These are phyloP conservation scores for Geophilus truncorum DNA, from an alignment of 2,888 invertebrate species.

Conservation along the genomic window DNA sequence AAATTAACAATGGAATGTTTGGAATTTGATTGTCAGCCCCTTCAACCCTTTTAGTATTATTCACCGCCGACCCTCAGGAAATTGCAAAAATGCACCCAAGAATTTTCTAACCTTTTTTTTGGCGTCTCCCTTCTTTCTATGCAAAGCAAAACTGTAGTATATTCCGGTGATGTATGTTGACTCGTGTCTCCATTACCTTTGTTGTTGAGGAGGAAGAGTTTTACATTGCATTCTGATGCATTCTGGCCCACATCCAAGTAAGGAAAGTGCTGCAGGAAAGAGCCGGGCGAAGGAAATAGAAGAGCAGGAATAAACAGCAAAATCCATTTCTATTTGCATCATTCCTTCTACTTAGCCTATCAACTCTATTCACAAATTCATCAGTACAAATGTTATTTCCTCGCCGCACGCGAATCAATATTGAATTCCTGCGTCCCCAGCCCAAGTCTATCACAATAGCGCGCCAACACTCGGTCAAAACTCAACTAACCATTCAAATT, in stretches of 20 bases:
- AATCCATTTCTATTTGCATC: constrained; percentile 27
- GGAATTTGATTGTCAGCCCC: not conserved
- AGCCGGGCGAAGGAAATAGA: not conserved
- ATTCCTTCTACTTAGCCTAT: constrained; percentile 18
- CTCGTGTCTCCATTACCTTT: constrained; percentile 19
- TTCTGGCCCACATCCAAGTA: constrained; percentile 18
- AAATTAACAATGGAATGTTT: not conserved
- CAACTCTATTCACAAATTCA: constrained; percentile 24
- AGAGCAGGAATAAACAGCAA: constrained; percentile 12
- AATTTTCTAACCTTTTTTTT: not conserved
- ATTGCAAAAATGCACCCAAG: not conserved
- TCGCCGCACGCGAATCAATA: not conserved
- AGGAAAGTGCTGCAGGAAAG: not conserved
- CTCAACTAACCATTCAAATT: constrained; percentile 2
- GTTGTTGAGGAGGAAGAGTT: not conserved
- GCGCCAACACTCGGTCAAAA: not conserved
- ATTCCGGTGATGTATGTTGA: not conserved
- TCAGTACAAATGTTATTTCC: not conserved
- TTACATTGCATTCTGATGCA: constrained; percentile 21
- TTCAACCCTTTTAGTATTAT: not conserved
- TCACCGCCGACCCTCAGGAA: not conserved
- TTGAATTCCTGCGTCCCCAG: not conserved
- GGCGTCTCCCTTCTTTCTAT: not conserved
- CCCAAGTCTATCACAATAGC: not conserved
- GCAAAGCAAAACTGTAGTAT: constrained; percentile 19